These are phyloP conservation scores for Ramphastos sulfuratus DNA, from an alignment of 2,113 vertebrate species.

Conservation along the genomic window DNA sequence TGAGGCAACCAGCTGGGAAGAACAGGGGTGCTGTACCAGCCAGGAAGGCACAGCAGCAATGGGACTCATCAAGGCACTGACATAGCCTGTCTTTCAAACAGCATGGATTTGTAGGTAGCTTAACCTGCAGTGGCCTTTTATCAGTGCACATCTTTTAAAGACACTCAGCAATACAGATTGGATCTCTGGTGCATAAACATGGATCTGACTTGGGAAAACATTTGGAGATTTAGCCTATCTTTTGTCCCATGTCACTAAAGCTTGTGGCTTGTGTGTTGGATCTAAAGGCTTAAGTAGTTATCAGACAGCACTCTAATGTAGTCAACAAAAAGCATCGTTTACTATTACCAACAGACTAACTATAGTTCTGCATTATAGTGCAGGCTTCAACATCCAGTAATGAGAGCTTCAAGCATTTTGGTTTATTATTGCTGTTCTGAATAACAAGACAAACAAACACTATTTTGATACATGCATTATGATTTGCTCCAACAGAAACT, in stretches of 20 bases:
- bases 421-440: conserved; percentile 20
- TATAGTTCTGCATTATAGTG: not conserved
- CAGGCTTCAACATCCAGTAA: not conserved
- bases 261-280: not conserved
- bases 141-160: not conserved
- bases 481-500: not conserved
- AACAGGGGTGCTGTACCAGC: not conserved
- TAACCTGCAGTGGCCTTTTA: not conserved
- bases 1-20: accelerated
- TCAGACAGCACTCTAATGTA: not conserved
- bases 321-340: not conserved
- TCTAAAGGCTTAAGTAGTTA: not conserved
- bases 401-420: not conserved
- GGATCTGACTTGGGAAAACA: not conserved
- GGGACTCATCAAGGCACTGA: not conserved
- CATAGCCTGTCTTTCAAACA: accelerated
- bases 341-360: not conserved
- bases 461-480: not conserved
- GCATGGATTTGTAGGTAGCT: not conserved
- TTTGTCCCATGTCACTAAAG: not conserved
- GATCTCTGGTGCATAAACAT: not conserved
- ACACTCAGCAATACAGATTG: not conserved
- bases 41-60: not conserved
- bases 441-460: not conserved
- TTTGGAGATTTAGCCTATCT: not conserved